Percentiles rank a stretch among this genome's conserved stretches.
Conservation (phyloP, 2,888 invertebrate species). For the Caenorhabditis plicata region DNA sequence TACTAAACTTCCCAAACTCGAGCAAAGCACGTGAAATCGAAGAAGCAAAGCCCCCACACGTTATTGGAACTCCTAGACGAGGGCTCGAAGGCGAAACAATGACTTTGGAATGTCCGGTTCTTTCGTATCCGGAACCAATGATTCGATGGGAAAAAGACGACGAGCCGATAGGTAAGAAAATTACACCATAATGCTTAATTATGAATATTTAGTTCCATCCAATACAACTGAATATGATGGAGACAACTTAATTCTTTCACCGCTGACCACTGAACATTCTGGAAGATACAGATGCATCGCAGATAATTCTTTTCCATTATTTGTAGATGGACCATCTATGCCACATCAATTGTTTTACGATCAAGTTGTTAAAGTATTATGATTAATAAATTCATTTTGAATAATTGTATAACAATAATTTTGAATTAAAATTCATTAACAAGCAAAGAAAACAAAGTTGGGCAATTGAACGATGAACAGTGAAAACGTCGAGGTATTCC, state of each 20-base stretch:
- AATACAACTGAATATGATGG: slow-evolving; percentile 23
- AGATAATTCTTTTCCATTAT: slow-evolving; percentile 44
- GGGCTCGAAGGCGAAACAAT: slow-evolving; percentile 29
- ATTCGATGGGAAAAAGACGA: slow-evolving; percentile 42
- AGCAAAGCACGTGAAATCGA: slow-evolving; percentile 18
- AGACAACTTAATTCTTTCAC: slow-evolving; percentile 20
- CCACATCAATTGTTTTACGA: slow-evolving; percentile 31
- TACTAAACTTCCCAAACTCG: slow-evolving; percentile 28
- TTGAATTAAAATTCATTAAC: slow-evolving; percentile 6
- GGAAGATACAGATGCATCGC: slow-evolving; percentile 40
- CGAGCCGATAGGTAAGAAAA: slow-evolving; percentile 21
- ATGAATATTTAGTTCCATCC: slow-evolving; percentile 8
- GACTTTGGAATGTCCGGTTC: slow-evolving; percentile 33
- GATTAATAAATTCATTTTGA: slow-evolving; percentile 7
- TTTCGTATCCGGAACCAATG: slow-evolving; percentile 34
- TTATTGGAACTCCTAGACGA: slow-evolving; percentile 17
- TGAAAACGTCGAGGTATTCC: slow-evolving; percentile 15
- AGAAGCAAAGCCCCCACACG: slow-evolving; percentile 22
- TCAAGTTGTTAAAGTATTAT: slow-evolving; percentile 27
- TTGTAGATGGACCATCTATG: slow-evolving; percentile 38
- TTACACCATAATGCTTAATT: background rate
- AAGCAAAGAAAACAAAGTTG: slow-evolving; percentile 22
- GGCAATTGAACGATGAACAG: slow-evolving; percentile 16
- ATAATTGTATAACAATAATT: slow-evolving; percentile 13
- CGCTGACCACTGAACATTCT: slow-evolving; percentile 12